Evolutionary conservation across 2,888 invertebrate genomes (phyloP), one percentile per base, ranked within the genome.

Genomic region (Amphimallon solstitiale): DNA sequence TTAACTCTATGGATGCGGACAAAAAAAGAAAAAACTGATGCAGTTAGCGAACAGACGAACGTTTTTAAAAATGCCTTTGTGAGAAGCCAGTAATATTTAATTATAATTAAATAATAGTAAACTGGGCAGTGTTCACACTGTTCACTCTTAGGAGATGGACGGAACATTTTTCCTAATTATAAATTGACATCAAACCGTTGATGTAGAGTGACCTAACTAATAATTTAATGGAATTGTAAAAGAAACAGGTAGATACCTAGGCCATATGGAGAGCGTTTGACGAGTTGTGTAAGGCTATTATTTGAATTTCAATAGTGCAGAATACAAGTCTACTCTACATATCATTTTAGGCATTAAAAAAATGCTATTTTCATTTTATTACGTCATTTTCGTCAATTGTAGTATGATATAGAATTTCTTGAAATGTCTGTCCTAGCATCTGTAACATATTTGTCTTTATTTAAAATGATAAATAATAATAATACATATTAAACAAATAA

Each of bases 61-160:
- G 10, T 14, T 35, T 23, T 23, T 23, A 46, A 59, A 56, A 56
- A 60, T 43, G 23, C 59, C 38, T 34, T 45, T 60, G 43, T 60
- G 14, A 37, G 21, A 43, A 29, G 40, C 14, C 12, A 40, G 40
- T 29, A 60, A 60, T 43, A 60, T 60, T 45, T 60, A 60, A 60
- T 60, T 60, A 40, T 29, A 17, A 45, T 60, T 60, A 60, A 60
- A 60, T 60, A 60, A 60, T 60, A 29, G 40, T 23, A 46, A 60
- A 34, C 21, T 45, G 7, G 5, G 1, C 1, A 23, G 7, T 29
- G 51, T 12, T 34, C 14, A n/a, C n/a, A n/a, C n/a, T n/a, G n/a
- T n/a, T n/a, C n/a, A n/a, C n/a, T n/a, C n/a, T n/a, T n/a, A 17
- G 29, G 59, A 43, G 45, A 34, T 60, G 29, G 29, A 38, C 40